These are phyloP conservation scores for Pseudeuparius sepicola DNA, from an alignment of 2,888 invertebrate genomes.

Conservation along the genomic window DNA sequence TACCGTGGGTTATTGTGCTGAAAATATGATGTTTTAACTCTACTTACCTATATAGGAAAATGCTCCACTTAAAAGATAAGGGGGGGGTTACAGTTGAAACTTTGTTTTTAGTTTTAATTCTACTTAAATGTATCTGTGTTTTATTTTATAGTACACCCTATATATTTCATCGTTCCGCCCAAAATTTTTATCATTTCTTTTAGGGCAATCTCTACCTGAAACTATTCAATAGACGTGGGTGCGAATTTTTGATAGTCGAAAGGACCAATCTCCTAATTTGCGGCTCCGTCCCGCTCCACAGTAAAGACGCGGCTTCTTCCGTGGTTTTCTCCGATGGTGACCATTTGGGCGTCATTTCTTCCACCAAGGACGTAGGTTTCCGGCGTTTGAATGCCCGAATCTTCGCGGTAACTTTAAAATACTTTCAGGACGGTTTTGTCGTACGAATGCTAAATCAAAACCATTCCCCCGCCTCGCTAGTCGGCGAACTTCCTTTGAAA, in stretches of 20 bases:
- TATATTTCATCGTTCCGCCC: too few relatives aligned
- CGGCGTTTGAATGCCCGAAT: too few relatives aligned
- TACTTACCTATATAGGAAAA: too few relatives aligned
- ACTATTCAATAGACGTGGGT: slow-evolving; percentile 42
- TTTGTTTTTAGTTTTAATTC: too few relatives aligned
- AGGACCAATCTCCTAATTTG: slow-evolving; percentile 44
- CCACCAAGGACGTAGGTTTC: slow-evolving; percentile 62
- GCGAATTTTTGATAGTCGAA: slow-evolving; percentile 47
- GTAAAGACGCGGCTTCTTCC: slow-evolving; percentile 42
- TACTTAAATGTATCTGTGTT: too few relatives aligned
- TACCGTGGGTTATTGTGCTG: too few relatives aligned
- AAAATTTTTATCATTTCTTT: too few relatives aligned
- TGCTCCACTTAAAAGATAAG: too few relatives aligned
- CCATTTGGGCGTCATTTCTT: slow-evolving; percentile 65
- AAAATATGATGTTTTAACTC: too few relatives aligned
- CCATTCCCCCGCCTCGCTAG: slow-evolving; percentile 45
- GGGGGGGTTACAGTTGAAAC: too few relatives aligned
- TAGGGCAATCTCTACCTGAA: slow-evolving; percentile 77
- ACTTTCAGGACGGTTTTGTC: slow-evolving; percentile 63
- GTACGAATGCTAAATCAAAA: slow-evolving; percentile 61
- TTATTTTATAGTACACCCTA: too few relatives aligned
- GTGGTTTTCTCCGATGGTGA: slow-evolving; percentile 70
- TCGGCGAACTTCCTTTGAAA: slow-evolving; percentile 62
- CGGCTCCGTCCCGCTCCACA: slow-evolving; percentile 38
- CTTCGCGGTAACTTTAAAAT: too few relatives aligned